Evolutionary conservation across 2,888 invertebrate genomes (phyloP).

Genomic region (Acheta domesticus): DNA sequence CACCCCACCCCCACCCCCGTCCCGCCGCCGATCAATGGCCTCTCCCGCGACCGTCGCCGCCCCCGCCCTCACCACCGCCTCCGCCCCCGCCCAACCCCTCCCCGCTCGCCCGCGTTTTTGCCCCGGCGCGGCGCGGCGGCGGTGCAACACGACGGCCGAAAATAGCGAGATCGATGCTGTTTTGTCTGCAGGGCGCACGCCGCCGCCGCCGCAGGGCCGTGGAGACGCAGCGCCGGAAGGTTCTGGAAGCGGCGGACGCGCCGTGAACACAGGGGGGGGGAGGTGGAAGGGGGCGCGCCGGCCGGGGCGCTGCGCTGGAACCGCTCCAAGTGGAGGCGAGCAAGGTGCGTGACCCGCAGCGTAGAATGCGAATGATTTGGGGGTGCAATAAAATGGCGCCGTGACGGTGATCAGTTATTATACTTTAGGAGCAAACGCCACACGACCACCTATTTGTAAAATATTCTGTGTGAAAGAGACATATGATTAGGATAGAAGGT

Average conservation of each 20-base stretch:
- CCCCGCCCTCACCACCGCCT: background rate
- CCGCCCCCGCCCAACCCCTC: constrained; percentile 3
- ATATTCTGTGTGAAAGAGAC: too few species aligned
- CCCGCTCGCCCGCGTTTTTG: background rate
- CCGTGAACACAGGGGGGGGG: too few species aligned
- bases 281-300: background rate
- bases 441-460: too few species aligned
- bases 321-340: background rate
- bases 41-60: background rate
- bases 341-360: too few species aligned
- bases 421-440: too few species aligned
- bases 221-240: background rate
- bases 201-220: background rate
- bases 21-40: background rate
- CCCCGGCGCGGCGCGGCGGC: background rate
- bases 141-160: background rate
- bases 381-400: too few species aligned
- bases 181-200: constrained; percentile 18
- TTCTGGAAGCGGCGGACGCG: constrained; percentile 6
- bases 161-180: constrained; percentile 18
- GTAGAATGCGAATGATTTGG: too few species aligned
- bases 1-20: background rate
- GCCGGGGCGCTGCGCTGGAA: background rate
- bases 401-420: too few species aligned
- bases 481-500: too few species aligned